Evolutionary conservation across 2,888 invertebrate genomes (phyloP).

Genomic region (Hirtodrosophila histrioides): DNA sequence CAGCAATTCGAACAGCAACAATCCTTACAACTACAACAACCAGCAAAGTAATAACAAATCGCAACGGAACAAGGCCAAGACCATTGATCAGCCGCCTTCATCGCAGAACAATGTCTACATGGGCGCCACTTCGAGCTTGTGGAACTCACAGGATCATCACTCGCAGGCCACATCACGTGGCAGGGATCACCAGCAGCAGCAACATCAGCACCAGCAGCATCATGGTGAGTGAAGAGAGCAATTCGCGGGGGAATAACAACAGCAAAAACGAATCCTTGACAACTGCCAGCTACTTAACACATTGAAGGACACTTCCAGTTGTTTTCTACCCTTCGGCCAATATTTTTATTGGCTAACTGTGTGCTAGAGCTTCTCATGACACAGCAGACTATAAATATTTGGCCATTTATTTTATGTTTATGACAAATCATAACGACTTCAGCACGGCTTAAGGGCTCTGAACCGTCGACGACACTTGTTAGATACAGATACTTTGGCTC

Average conservation of each 20-base stretch:
- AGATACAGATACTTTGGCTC: slow-evolving; percentile 67
- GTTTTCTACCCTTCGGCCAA: slow-evolving; percentile 41
- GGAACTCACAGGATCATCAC: slow-evolving; percentile 83
- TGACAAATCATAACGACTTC: slow-evolving; percentile 79
- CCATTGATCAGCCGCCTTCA: slow-evolving; percentile 73
- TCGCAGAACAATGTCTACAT: slow-evolving; percentile 82
- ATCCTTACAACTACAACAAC: slow-evolving; percentile 64
- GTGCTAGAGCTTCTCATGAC: slow-evolving; percentile 47
- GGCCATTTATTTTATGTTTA: slow-evolving; percentile 80
- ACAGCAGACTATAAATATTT: slow-evolving; percentile 76
- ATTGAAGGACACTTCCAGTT: slow-evolving; percentile 45
- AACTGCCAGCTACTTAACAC: slow-evolving; percentile 36
- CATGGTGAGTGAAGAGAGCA: slow-evolving; percentile 69
- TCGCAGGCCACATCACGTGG: slow-evolving; percentile 52
- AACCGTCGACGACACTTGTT: slow-evolving; percentile 70
- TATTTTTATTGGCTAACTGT: slow-evolving; percentile 49
- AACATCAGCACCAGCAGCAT: slow-evolving; percentile 52
- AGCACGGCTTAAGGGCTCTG: slow-evolving; percentile 71
- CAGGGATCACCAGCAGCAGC: slow-evolving; percentile 77
- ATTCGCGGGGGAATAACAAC: slow-evolving; percentile 2
- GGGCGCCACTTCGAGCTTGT: slow-evolving; percentile 83
- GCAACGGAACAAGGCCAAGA: slow-evolving; percentile 79
- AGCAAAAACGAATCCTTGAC: slow-evolving; percentile 12
- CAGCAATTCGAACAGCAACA: slow-evolving; percentile 77
- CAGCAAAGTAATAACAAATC: slow-evolving; percentile 72